Evolutionary conservation across 23 tunicate species (phyloP), one percentile per base, ranked within the genome.

Genomic region (Halocynthia aurantium): DNA sequence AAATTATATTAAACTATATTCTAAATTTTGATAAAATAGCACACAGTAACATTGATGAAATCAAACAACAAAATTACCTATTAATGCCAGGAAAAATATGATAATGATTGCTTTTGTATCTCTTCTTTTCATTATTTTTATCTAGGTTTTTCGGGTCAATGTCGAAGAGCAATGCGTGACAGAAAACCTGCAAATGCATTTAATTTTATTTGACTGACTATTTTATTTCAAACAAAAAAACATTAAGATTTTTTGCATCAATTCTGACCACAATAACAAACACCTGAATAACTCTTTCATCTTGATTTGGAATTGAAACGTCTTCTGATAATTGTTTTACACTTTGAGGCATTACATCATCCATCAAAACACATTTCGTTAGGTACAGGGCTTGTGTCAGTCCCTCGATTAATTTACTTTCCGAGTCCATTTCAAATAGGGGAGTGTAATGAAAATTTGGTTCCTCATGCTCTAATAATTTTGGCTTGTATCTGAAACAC

Each of bases 141-240:
- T 84, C 81, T 4, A 91, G 53, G 44, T 17, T 76, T 40, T 57
- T 54, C 0, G 97, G 91, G 58, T 91, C 91, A 71, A 91, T 55
- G 71, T 91, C 97, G 82, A 91, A 91, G 9, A 91, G 71, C 22
- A 65, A 66, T 15, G 81, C 91, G 50, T 86, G 81, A 15, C 70
- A 87, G 53, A 91, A n/a, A 10, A 86, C 77, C 91, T 89, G 69
- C 22, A 81, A 12, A 17, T 77, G 12, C 12, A 11, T 15, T 51
- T 51, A 21, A 72, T 10, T 72, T 20, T 21, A 49, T 11, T 49
- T 72, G 13, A 22, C 18, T 72, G 17, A 50, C 62, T 21, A 49
- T 20, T 15, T 17, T 60, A 60, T 60, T 15, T 15, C 2, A 60
- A 15, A 17, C 64, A 60, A 60, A 60, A n/a, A 60, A 15, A 15